Base-by-base conservation (phyloP, 1,140 invertebrate species). In the Sitobion miscanthi region DNA sequence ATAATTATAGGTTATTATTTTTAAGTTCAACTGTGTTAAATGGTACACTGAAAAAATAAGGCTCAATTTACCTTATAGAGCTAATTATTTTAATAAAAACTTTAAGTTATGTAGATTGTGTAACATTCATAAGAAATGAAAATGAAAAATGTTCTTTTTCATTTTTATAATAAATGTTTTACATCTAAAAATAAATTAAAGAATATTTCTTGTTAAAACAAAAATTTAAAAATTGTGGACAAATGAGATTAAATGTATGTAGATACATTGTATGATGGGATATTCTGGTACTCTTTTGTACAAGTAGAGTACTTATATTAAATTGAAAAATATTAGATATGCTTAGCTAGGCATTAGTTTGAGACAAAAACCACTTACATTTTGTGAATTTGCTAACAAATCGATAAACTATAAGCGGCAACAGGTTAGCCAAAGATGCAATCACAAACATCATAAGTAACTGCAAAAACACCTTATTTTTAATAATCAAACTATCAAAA, bases 361-460 rank as follows among this genome's bases (percentile, higher is more conserved):
- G 35, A 82, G 45, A 83, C 45, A 92, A 83, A 82, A 92, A 42
- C 23, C n/a, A 93, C 91, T 93, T 93, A 93, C 91, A 93, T 54
- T 86, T 93, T 83, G 91, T 93, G 23, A 25, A 93, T 85, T 93
- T 93, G 82, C 91, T 54, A 93, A 93, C 14, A 93, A 93, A 93
- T 85, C 91, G 91, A 93, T 54, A 93, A 86, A 93, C 8, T 86
- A 93, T 38, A 86, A 93, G 91, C 35, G 91, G 91, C 49, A 93
- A 86, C n/a, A 83, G 38, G 38, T 93, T 93, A 85, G 49, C 82
- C 77, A 93, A 52, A 86, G 77, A 85, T 42, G 82, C 82, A 54
- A 85, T n/a, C 49, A 93, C 14, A 93, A 93, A 93, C 77, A 93
- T 93, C 21, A 85, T 20, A 38, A 93, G 25, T 85, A 93, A 83